These are phyloP conservation scores for human (Homo sapiens) DNA, from an alignment of 2,113 vertebrate species.

Conservation along the genomic window GRCh38 chr6:15417001-15417500, in stretches of 20 bases:
- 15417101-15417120: not conserved
- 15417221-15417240: not conserved
- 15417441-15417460: no score
- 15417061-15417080: not conserved
- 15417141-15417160: not conserved
- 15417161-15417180: not conserved
- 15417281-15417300: not conserved
- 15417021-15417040: not conserved
- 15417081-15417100: not conserved
- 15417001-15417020: not conserved
- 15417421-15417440: not conserved
- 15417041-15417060: not conserved
- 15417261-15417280: not conserved
- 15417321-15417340: not conserved
- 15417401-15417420: not conserved
- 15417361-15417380: not conserved
- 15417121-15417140: not conserved
- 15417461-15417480: no score
- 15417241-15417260: accelerated
- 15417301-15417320: no score
- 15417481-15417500: no score
- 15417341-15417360: not conserved
- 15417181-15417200: not conserved
- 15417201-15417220: accelerated
- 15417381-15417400: not conserved